Evolutionary conservation across 2,797 vertebrate species (phyloP).

Genomic region (Pachyuromys duprasi): DNA sequence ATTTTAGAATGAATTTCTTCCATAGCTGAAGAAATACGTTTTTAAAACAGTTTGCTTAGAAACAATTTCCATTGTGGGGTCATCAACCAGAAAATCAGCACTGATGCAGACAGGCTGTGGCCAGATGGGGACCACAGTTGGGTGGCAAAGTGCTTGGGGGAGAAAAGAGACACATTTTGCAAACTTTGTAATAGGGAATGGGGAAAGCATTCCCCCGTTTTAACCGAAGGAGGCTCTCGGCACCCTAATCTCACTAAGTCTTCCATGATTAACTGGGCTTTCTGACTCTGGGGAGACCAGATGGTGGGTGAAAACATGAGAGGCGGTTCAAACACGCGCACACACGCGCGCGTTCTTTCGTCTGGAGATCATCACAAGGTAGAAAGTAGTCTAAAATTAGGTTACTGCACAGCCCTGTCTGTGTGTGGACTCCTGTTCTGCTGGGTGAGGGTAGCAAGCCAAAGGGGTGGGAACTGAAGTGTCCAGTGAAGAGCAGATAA

Average conservation of each 20-base stretch:
- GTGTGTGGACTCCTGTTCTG: no score
- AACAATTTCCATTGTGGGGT: slow-evolving; percentile 65
- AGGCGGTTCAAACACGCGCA: background rate
- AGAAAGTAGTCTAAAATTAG: background rate
- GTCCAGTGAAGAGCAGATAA: background rate
- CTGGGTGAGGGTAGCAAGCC: background rate
- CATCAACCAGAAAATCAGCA: slow-evolving; percentile 75
- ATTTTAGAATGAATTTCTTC: slow-evolving; percentile 56
- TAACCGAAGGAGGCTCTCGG: slow-evolving; percentile 58
- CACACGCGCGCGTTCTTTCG: background rate
- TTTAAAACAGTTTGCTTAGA: slow-evolving; percentile 70
- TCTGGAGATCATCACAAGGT: background rate
- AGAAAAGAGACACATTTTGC: slow-evolving; percentile 68
- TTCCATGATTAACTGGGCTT: slow-evolving; percentile 58
- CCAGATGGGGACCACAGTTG: slow-evolving; percentile 77
- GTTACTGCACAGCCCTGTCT: background rate
- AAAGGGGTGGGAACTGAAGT: background rate
- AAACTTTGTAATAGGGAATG: slow-evolving; percentile 64
- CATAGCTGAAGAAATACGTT: slow-evolving; percentile 43
- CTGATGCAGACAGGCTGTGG: slow-evolving; percentile 51
- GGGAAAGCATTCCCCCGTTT: slow-evolving; percentile 33
- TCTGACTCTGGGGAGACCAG: slow-evolving; percentile 54
- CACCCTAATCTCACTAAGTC: background rate
- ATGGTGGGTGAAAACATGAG: slow-evolving; percentile 15
- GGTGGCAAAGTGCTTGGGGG: slow-evolving; percentile 66